Conservation (phyloP, 1,140 invertebrate species). For the Helicoverpa armigera region DNA sequence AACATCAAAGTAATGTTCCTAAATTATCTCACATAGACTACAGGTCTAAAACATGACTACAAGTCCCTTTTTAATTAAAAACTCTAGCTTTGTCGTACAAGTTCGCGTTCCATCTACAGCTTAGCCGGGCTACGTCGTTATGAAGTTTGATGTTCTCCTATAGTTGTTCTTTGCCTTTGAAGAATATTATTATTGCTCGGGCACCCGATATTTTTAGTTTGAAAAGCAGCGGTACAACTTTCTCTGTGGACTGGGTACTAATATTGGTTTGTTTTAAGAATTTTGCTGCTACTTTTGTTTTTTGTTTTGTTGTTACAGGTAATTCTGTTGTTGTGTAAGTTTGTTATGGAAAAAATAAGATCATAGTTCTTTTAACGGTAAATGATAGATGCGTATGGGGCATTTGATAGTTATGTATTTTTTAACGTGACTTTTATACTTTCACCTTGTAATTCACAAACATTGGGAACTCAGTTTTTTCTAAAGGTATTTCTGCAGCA, state of each 20-base stretch:
- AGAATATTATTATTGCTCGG: conserved; percentile 63
- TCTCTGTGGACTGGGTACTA: conserved; percentile 21
- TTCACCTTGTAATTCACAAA: no score
- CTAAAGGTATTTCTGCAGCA: no score
- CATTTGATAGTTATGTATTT: no score
- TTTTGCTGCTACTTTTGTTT: neutral
- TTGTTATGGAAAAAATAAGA: no score
- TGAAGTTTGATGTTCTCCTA: conserved; percentile 72
- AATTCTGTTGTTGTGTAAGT: neutral
- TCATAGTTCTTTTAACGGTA: no score
- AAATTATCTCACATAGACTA: conserved; percentile 44
- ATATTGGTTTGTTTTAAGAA: conserved; percentile 8
- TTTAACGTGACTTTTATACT: no score
- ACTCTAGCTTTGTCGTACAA: conserved; percentile 68
- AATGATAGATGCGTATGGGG: no score
- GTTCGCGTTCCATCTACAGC: conserved; percentile 64
- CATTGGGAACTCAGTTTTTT: no score
- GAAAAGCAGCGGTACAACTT: conserved; percentile 51
- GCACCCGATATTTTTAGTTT: conserved; percentile 56
- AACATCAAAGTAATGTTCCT: conserved; percentile 20
- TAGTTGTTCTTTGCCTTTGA: conserved; percentile 70
- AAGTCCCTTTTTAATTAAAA: conserved; percentile 78
- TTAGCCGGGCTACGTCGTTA: conserved; percentile 67
- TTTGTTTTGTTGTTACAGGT: neutral
- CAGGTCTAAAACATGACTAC: conserved; percentile 51